Percentiles rank a stretch among this genome's conserved stretches.
Conservation (phyloP, 2,113 vertebrate species). For the Burhinus bistriatus region DNA sequence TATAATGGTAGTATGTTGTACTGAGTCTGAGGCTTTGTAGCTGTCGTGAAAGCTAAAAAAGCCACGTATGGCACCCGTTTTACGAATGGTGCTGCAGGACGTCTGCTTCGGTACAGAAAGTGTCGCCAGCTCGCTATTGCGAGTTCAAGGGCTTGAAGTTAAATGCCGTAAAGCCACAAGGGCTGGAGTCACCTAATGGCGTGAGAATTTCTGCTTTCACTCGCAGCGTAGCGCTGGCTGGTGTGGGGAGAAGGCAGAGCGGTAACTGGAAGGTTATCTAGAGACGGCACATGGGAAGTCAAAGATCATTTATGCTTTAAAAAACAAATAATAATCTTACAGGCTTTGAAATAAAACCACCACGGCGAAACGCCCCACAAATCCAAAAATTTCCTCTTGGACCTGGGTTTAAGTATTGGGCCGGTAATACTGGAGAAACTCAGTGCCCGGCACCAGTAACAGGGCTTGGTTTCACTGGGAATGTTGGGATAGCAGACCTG, state of each 20-base stretch:
- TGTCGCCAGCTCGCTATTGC: neutral
- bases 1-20: rapidly evolving
- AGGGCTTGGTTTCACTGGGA: neutral
- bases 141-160: neutral
- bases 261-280: rapidly evolving
- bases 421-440: neutral
- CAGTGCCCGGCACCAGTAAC: rapidly evolving
- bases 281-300: neutral
- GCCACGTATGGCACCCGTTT: rapidly evolving
- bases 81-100: neutral
- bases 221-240: rapidly evolving
- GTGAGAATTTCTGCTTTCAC: neutral
- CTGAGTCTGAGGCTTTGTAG: neutral
- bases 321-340: neutral
- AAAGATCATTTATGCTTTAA: neutral
- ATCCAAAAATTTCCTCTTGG: neutral
- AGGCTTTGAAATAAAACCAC: neutral
- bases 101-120: neutral
- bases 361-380: neutral
- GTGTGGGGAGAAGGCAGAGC: rapidly evolving
- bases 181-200: neutral
- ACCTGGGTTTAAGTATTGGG: neutral
- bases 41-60: neutral
- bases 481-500: neutral
- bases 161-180: neutral